Conservation (phyloP, 2,888 invertebrate genomes). For the Iselma pallidipennis region DNA sequence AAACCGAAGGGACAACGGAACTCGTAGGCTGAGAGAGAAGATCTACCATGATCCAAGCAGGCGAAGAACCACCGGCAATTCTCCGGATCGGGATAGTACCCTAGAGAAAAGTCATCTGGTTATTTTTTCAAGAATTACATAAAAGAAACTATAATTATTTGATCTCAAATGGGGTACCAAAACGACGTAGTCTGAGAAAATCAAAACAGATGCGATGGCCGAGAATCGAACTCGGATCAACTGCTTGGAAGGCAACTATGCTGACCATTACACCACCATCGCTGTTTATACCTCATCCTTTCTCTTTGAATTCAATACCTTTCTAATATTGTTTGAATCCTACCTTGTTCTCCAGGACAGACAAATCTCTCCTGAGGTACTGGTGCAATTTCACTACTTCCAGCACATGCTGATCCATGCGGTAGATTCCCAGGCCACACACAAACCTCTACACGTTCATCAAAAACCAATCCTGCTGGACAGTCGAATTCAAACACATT, state of each 20-base stretch:
- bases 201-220: neutral
- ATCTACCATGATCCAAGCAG: constrained; percentile 72
- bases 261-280: constrained; percentile 53
- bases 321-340: no score
- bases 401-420: constrained; percentile 73
- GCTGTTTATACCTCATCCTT: neutral
- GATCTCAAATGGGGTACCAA: neutral
- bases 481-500: constrained; percentile 83
- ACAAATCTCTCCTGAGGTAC: constrained; percentile 69
- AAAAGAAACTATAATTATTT: neutral
- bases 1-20: constrained; percentile 81
- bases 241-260: constrained; percentile 58
- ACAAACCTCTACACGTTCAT: constrained; percentile 75
- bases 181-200: neutral
- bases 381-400: constrained; percentile 78
- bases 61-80: constrained; percentile 86
- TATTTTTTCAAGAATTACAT: neutral
- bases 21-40: constrained; percentile 71
- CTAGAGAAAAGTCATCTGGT: constrained; percentile 49
- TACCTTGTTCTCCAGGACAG: constrained; percentile 68
- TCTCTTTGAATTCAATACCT: no score
- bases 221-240: constrained; percentile 56
- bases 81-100: constrained; percentile 79
- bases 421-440: constrained; percentile 79
- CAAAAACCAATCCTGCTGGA: constrained; percentile 76